Conservation (phyloP, 2,113 vertebrate species). For the Pangasianodon hypophthalmus region DNA sequence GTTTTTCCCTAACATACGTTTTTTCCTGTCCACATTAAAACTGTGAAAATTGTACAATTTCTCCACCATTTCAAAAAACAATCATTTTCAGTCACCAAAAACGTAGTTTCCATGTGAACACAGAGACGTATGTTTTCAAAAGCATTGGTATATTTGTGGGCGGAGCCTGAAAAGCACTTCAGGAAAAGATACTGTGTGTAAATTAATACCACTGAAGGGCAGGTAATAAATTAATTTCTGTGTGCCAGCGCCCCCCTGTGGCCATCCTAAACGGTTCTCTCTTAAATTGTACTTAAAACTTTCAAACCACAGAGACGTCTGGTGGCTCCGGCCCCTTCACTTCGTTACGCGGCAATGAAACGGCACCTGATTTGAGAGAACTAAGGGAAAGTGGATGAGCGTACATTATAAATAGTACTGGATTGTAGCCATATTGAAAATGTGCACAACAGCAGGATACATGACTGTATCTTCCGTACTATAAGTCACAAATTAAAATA, state of each 20-base stretch:
- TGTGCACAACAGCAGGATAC: no score
- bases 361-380: background rate
- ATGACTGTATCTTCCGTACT: no score
- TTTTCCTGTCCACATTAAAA: background rate
- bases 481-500: no score
- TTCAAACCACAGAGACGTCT: background rate
- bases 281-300: background rate
- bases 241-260: background rate
- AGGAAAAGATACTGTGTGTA: background rate
- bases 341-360: background rate
- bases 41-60: background rate
- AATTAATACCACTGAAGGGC: background rate
- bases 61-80: background rate
- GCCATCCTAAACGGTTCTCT: background rate
- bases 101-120: background rate
- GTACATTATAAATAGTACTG: background rate
- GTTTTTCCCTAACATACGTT: background rate
- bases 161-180: background rate
- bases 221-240: background rate
- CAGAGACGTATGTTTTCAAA: background rate
- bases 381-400: background rate
- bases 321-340: background rate
- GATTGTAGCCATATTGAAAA: background rate
- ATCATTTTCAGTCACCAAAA: background rate
- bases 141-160: background rate